Evolutionary conservation across 2,113 vertebrate genomes (phyloP).

Genomic region (Vicugna pacos): DNA sequence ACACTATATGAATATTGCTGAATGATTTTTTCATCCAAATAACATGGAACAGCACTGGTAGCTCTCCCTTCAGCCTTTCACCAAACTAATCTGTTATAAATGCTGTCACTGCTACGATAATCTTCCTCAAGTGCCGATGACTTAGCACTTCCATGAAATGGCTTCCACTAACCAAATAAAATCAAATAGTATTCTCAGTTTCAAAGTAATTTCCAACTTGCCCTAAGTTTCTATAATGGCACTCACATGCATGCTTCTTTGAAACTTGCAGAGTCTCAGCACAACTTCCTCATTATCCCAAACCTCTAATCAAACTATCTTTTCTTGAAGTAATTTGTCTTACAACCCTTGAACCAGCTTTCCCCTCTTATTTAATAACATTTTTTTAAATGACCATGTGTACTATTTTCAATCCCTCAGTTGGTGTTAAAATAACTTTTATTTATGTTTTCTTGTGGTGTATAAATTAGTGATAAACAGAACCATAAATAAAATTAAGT

Average conservation of each 20-base stretch:
- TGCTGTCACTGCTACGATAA: background rate
- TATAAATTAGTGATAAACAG: conserved; percentile 61
- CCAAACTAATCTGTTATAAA: background rate
- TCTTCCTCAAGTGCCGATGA: background rate
- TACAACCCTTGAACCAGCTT: background rate
- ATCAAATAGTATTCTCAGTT: background rate
- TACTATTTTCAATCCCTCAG: conserved; percentile 22
- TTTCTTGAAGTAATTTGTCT: background rate
- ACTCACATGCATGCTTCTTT: background rate
- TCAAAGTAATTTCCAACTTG: background rate
- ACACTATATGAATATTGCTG: background rate
- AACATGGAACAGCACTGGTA: background rate
- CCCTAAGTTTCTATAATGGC: background rate
- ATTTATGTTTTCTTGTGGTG: background rate
- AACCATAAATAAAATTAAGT: conserved; percentile 50
- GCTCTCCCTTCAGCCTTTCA: background rate
- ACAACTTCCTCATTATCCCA: background rate
- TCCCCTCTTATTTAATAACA: conserved; percentile 39
- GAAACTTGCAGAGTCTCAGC: background rate
- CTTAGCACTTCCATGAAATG: background rate
- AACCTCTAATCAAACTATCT: background rate
- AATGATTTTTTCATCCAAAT: background rate
- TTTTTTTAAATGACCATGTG: conserved; percentile 48
- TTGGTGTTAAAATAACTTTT: background rate
- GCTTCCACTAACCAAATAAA: conserved; percentile 18